phyloP scores from a whole-genome alignment of 2,888 invertebrate species.

The Monopis laevigella region DNA sequence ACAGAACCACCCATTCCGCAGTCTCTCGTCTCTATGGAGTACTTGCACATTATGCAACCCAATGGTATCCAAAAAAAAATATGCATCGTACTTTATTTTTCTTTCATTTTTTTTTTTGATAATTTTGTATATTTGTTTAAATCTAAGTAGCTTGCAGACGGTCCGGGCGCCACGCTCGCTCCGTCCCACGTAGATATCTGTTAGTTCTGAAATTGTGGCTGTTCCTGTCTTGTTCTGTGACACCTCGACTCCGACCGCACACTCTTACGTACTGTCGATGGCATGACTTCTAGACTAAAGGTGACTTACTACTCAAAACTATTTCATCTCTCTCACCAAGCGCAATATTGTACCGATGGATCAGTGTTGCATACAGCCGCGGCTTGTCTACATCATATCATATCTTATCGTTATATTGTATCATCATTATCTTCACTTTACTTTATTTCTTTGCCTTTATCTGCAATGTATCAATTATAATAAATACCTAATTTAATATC shows the following conservation, averaged over 20 bases:
- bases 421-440: too few relatives aligned
- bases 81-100: constrained; percentile 5
- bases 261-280: not conserved
- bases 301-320: constrained; percentile 81
- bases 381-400: too few relatives aligned
- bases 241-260: not conserved
- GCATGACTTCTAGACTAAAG: constrained; percentile 32
- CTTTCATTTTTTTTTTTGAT: constrained; percentile 25
- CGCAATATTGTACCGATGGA: not conserved
- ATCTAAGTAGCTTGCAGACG: not conserved
- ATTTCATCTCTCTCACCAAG: constrained; percentile 20
- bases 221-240: not conserved
- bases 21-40: constrained; percentile 63
- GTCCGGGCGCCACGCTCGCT: not conserved
- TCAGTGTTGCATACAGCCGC: too few relatives aligned
- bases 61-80: constrained; percentile 55
- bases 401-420: too few relatives aligned
- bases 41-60: constrained; percentile 63
- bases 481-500: too few relatives aligned
- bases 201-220: constrained; percentile 1
- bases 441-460: too few relatives aligned
- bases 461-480: too few relatives aligned
- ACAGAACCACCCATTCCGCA: constrained; percentile 64
- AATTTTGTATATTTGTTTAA: constrained; percentile 26
- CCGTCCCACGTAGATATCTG: not conserved